Evolutionary conservation across 2,888 invertebrate species (phyloP).

Genomic region (Falcaria lacertinaria): DNA sequence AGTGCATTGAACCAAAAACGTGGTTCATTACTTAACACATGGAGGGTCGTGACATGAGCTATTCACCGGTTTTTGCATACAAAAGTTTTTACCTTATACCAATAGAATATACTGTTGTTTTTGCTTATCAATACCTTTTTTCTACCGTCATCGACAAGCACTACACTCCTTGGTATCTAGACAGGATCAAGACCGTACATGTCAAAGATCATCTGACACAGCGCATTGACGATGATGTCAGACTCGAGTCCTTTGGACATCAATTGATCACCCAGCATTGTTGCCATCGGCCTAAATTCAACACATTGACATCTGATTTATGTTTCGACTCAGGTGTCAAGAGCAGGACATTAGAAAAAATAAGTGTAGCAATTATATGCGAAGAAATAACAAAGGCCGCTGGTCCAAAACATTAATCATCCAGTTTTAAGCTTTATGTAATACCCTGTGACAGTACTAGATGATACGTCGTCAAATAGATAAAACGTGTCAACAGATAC

Average conservation of each 20-base stretch:
- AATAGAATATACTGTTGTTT: constrained; percentile 57
- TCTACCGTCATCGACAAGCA: constrained; percentile 20
- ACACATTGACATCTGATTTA: constrained; percentile 73
- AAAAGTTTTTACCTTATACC: constrained; percentile 52
- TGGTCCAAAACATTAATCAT: constrained; percentile 59
- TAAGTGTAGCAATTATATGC: constrained; percentile 55
- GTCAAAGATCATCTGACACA: constrained; percentile 47
- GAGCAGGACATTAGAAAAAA: constrained; percentile 53
- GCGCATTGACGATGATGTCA: constrained; percentile 56
- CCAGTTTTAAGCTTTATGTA: constrained; percentile 44
- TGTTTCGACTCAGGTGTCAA: constrained; percentile 66
- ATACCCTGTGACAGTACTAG: constrained; percentile 46
- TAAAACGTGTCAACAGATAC: constrained; percentile 13
- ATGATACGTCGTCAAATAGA: constrained; percentile 38
- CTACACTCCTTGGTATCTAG: constrained; percentile 31
- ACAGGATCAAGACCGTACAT: constrained; percentile 38
- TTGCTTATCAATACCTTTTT: constrained; percentile 26
- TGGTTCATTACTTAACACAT: constrained; percentile 70
- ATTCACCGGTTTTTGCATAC: constrained; percentile 55
- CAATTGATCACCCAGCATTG: constrained; percentile 59
- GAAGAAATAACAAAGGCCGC: constrained; percentile 52
- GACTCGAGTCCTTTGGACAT: constrained; percentile 43
- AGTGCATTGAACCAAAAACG: constrained; percentile 77
- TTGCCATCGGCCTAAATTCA: constrained; percentile 54
- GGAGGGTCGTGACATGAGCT: constrained; percentile 60